A percentile compares a stretch with the other conserved stretches of the same genome.
phyloP scores from a whole-genome alignment of 2,888 invertebrate genomes.

The Oithona nana region DNA sequence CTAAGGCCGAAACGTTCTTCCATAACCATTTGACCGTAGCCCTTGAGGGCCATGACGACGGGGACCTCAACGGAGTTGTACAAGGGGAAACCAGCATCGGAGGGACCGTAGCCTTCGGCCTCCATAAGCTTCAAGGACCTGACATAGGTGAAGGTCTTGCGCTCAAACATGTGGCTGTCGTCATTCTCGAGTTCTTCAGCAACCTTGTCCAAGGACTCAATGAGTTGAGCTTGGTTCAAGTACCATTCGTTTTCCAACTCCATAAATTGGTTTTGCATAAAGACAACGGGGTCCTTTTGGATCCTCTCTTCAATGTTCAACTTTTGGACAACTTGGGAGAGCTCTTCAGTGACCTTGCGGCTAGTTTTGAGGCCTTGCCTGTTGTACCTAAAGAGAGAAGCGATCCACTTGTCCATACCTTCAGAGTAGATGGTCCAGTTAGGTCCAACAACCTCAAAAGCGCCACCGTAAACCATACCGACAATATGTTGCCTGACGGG shows the following conservation, averaged over 20 bases:
- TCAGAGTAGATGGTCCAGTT: neutral
- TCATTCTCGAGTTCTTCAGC: conserved; percentile 7
- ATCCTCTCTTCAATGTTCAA: conserved; percentile 18
- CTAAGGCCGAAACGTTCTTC: neutral
- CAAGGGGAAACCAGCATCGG: conserved; percentile 11
- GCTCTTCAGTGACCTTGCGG: conserved; percentile 7
- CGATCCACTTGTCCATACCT: conserved; percentile 9
- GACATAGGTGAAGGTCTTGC: conserved; percentile 2
- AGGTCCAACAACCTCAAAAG: neutral
- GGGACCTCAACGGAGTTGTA: neutral
- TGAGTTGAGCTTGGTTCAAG: neutral
- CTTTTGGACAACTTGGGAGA: conserved; percentile 18
- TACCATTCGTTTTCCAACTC: neutral
- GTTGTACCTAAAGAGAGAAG: conserved; percentile 3
- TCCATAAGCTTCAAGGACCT: neutral
- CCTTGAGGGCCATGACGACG: conserved; percentile 3
- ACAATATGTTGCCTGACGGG: conserved; percentile 1
- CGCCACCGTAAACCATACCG: neutral
- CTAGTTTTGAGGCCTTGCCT: neutral
- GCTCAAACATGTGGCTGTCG: neutral
- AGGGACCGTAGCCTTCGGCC: neutral
- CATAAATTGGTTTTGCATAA: neutral
- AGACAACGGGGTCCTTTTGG: neutral
- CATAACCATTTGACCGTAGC: neutral
- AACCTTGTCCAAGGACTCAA: neutral